Base-by-base conservation (phyloP, 2,888 invertebrate species). In the Sinhomidia bicolor region DNA sequence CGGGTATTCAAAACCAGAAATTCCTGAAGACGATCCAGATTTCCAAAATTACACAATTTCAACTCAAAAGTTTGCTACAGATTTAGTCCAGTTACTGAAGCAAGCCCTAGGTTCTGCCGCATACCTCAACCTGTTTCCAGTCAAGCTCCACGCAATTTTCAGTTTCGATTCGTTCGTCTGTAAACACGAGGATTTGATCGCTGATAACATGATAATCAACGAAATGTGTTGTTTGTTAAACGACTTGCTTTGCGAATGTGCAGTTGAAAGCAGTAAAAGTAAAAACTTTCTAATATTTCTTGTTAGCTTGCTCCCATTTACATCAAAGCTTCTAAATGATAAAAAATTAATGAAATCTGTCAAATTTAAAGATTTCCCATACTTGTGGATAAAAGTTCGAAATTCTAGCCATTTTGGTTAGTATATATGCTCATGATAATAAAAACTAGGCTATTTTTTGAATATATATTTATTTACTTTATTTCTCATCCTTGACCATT, bases 381-480 rank as follows among this genome's bases (percentile, higher is more conserved):
- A 74, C 54, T 62, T 86, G 4, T 86, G 60, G 44, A 74, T 78
- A 7, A 10, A n/a, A 17, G 9, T 41, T 14, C 47, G n/a, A 26
- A 74, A 44, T 14, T 23, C 10, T 0, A 51, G 17, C 32, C n/a
- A n/a, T 14, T 62, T 81, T 47, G 29, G 41, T n/a, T 60, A 32
- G 4, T 7, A 54, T 54, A 7, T 54, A n/a, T 23, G 60, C 9
- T 60, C 60, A 23, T 9, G 10, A 17, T 60, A 65, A 65, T 20
- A 32, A 71, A 41, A 41, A 44, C 9, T 9, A 12, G 41, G 9
- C 14, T 14, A 12, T 20, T 47, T 65, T 65, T 79, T 29, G n/a
- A 78, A 65, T 68, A 20, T 79, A 14, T 79, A 54, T 44, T 71
- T 9, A 12, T 41, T 86, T 87, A n/a, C 26, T 86, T 87, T 87